phyloP scores from a whole-genome alignment of 2,113 vertebrate species.

The Psammodynastes pulverulentus region DNA sequence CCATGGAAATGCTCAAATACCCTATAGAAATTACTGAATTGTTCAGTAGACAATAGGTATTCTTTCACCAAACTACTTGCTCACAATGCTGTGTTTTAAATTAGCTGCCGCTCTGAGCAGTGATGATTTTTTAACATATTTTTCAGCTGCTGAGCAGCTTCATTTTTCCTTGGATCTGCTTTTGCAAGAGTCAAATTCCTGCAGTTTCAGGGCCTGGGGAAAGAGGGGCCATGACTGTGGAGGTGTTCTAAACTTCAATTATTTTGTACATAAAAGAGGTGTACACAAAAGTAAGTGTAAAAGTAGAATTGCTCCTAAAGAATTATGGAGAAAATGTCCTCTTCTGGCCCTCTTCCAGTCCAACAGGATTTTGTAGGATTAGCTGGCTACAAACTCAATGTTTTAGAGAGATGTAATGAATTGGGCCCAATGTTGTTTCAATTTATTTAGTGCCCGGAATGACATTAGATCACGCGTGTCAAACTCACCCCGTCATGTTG shows the following conservation, averaged over 20 bases:
- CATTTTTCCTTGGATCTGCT: not conserved
- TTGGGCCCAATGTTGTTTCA: not conserved
- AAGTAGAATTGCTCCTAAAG: not conserved
- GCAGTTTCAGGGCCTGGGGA: not conserved
- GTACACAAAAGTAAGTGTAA: not conserved
- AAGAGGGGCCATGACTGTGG: not conserved
- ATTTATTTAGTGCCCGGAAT: not conserved
- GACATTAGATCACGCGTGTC: not conserved
- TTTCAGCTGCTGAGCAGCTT: not conserved
- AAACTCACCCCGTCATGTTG: no score
- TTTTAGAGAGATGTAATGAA: not conserved
- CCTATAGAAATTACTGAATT: not conserved
- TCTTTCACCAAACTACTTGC: not conserved
- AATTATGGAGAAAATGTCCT: not conserved
- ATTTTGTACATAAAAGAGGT: not conserved
- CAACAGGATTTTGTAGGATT: not conserved
- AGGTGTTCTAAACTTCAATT: not conserved
- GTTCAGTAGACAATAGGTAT: not conserved
- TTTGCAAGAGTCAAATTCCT: not conserved
- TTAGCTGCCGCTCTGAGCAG: not conserved
- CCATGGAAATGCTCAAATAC: not conserved
- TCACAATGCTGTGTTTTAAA: not conserved
- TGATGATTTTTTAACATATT: not conserved
- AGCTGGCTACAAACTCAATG: not conserved
- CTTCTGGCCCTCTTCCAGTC: not conserved